phyloP scores from a whole-genome alignment of 2,888 invertebrate species.

The Drosophila macrospina region DNA sequence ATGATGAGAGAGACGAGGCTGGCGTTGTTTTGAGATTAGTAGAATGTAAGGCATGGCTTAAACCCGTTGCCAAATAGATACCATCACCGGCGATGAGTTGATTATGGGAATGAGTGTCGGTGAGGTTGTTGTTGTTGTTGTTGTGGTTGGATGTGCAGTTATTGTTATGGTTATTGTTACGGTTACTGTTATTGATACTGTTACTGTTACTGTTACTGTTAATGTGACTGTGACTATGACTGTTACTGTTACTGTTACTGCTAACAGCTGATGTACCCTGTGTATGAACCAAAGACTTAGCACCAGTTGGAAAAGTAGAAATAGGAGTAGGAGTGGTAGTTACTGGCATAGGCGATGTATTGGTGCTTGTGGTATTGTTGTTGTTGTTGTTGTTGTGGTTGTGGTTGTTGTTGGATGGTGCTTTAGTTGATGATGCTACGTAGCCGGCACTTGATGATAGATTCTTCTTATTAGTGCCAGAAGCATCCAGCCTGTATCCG shows the following conservation, averaged over 20 bases:
- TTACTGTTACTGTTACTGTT: slow-evolving; percentile 32
- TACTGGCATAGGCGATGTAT: slow-evolving; percentile 81
- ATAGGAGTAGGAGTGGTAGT: slow-evolving; percentile 84
- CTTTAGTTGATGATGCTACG: slow-evolving; percentile 65
- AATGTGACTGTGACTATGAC: slow-evolving; percentile 16
- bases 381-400: slow-evolving; percentile 39
- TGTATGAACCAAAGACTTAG: slow-evolving; percentile 66
- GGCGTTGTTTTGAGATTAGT: slow-evolving; percentile 70
- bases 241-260: slow-evolving; percentile 32
- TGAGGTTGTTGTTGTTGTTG: too few relatives aligned
- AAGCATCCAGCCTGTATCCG: slow-evolving; percentile 48
- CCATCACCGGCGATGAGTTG: slow-evolving; percentile 71
- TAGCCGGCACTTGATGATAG: slow-evolving; percentile 30
- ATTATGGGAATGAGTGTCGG: slow-evolving; percentile 52
- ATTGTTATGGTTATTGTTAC: slow-evolving; percentile 28
- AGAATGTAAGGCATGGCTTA: slow-evolving; percentile 64
- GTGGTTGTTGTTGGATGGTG: slow-evolving; percentile 46
- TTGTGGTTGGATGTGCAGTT: slow-evolving; percentile 52
- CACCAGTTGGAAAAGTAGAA: slow-evolving; percentile 70
- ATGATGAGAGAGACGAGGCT: slow-evolving; percentile 55
- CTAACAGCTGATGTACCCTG: slow-evolving; percentile 43
- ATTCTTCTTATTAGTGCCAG: slow-evolving; percentile 27
- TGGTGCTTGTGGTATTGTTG: slow-evolving; percentile 51
- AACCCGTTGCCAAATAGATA: slow-evolving; percentile 60
- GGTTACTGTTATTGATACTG: slow-evolving; percentile 21